These are phyloP conservation scores for Zoanthus gigantus DNA, from an alignment of 92 coral and sea anemone genomes.

Conservation along the genomic window DNA sequence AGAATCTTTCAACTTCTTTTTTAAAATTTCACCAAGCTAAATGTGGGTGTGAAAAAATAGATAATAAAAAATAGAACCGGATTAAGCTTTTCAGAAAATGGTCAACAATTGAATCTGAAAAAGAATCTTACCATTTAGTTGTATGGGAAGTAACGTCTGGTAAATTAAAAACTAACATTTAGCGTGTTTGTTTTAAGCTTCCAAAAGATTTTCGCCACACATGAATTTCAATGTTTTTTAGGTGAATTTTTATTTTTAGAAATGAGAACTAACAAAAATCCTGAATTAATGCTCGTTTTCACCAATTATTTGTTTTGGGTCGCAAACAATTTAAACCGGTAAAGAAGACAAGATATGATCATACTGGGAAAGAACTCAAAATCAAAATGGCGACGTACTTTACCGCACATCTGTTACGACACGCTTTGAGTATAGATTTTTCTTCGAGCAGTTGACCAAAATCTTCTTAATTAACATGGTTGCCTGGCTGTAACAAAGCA, in stretches of 20 bases:
- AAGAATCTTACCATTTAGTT: not conserved
- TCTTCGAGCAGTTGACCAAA: not conserved
- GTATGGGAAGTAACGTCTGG: not conserved
- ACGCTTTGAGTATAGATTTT: not conserved
- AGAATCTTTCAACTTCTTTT: not conserved
- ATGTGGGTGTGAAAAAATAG: not conserved
- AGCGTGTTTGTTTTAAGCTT: not conserved
- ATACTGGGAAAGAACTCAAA: not conserved
- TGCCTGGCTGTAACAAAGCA: conserved; percentile 23
- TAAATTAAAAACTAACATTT: not conserved
- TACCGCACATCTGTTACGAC: conserved; percentile 1
- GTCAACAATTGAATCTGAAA: not conserved
- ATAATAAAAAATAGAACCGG: not conserved
- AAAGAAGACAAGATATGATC: not conserved
- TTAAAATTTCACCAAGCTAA: not conserved
- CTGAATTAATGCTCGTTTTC: not conserved
- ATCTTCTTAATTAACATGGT: conserved; percentile 9
- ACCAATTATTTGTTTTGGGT: not conserved
- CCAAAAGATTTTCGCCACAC: not conserved
- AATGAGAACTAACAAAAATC: not conserved
- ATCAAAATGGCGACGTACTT: conserved; percentile 31
- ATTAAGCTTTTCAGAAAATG: not conserved
- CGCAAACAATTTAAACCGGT: not conserved
- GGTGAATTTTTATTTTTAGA: not conserved
- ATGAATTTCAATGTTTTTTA: not conserved